A percentile compares a stretch with the other conserved stretches of the same genome.
These are phyloP conservation scores for Myotis lucifugus DNA, from an alignment of 2,113 vertebrate species.

Conservation along the genomic window DNA sequence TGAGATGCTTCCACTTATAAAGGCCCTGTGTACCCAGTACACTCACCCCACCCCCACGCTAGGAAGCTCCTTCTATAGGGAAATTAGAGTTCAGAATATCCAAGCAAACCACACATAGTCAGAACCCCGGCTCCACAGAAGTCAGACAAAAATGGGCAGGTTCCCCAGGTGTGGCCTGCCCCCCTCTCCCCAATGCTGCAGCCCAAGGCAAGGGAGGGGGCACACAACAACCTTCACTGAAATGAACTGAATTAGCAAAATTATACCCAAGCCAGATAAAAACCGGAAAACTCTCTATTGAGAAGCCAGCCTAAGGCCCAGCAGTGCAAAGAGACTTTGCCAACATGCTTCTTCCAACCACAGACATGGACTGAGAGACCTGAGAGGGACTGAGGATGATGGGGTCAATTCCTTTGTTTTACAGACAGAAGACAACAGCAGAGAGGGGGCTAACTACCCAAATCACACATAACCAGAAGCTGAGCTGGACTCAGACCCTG, in stretches of 20 bases:
- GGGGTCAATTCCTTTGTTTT: not conserved
- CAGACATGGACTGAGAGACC: not conserved
- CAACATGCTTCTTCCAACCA: not conserved
- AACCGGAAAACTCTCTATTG: not conserved
- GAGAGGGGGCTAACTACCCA: not conserved
- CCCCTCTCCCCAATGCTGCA: not conserved
- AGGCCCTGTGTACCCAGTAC: not conserved
- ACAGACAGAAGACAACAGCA: not conserved
- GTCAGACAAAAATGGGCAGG: not conserved
- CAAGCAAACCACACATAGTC: not conserved
- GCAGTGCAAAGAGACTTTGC: not conserved
- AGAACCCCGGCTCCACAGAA: not conserved
- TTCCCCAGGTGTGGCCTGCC: not conserved
- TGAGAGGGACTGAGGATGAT: accelerated
- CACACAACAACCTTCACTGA: not conserved
- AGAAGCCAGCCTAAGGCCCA: not conserved
- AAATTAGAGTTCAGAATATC: not conserved
- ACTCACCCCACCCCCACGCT: not conserved
- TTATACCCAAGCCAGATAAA: not conserved
- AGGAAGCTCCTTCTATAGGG: not conserved
- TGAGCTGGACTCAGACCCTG: not conserved
- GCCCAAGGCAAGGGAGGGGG: not conserved
- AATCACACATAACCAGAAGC: not conserved
- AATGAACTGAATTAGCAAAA: not conserved
- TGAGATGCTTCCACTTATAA: not conserved